A percentile compares a stretch with the other conserved stretches of the same genome.
phyloP scores from a whole-genome alignment of 2,888 invertebrate species.

The Biston betularia region DNA sequence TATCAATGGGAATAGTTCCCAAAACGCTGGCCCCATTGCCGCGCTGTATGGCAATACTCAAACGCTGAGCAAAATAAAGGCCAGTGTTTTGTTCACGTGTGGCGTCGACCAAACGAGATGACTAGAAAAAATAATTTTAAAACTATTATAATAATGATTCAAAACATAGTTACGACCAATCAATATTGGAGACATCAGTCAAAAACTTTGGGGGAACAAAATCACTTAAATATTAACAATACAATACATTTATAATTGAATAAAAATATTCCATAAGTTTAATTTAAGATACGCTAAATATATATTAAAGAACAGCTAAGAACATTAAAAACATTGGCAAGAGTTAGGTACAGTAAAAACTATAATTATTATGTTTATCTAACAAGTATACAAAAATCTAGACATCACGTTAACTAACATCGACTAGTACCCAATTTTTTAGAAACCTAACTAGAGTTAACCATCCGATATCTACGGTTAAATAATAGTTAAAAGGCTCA shows the following conservation, averaged over 20 bases:
- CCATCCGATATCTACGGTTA: constrained; percentile 35
- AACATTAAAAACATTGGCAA: constrained; percentile 19
- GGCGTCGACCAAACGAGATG: no score
- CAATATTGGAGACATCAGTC: constrained; percentile 13
- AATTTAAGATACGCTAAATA: background rate
- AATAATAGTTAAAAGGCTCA: constrained; percentile 41
- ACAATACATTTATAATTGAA: background rate
- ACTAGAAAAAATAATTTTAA: no score
- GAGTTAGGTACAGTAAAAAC: constrained; percentile 23
- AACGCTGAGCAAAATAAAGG: no score
- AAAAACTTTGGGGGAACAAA: constrained; percentile 15
- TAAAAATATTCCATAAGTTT: constrained; percentile 1
- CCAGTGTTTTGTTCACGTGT: no score
- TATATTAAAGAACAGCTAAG: background rate
- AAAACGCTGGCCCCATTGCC: no score
- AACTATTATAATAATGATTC: background rate
- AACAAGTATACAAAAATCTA: constrained; percentile 70
- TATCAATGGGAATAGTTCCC: no score
- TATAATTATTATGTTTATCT: constrained; percentile 54
- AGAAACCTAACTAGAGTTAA: constrained; percentile 39
- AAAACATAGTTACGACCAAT: constrained; percentile 5
- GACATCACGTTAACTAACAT: constrained; percentile 69
- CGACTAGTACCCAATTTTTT: constrained; percentile 57
- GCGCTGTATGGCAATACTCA: no score
- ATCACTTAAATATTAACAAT: background rate